phyloP scores from a whole-genome alignment of 2,113 vertebrate species.

The Gavialis gangeticus region DNA sequence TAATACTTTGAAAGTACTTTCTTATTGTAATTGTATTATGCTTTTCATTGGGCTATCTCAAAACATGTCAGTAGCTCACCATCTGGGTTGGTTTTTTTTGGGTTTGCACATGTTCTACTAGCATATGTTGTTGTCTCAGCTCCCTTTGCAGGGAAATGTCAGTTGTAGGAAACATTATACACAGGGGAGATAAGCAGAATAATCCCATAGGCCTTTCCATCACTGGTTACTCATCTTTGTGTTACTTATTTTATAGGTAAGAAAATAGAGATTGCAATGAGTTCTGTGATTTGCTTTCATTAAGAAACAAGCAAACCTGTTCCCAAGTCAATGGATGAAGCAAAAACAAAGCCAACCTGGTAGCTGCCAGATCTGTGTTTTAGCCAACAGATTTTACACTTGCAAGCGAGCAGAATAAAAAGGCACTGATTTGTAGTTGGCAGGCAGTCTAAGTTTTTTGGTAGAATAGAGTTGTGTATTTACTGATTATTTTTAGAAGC shows the following conservation, averaged over 20 bases:
- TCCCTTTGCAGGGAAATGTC: neutral
- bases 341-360: neutral
- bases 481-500: neutral
- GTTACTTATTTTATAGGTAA: neutral
- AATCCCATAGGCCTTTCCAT: neutral
- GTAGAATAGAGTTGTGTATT: neutral
- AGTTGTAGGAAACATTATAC: neutral
- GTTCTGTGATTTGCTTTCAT: neutral
- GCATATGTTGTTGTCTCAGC: neutral
- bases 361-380: neutral
- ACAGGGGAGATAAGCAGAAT: neutral
- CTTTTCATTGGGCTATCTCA: neutral
- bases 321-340: neutral
- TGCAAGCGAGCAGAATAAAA: neutral
- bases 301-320: neutral
- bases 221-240: neutral
- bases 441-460: neutral
- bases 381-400: neutral
- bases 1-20: neutral
- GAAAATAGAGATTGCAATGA: neutral
- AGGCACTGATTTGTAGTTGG: neutral
- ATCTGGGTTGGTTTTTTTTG: neutral
- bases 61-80: accelerated
- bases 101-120: neutral
- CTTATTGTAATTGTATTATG: neutral